A percentile compares a stretch with the other conserved stretches of the same genome.
phyloP scores from a whole-genome alignment of 1,140 invertebrate species.

The Phenacoccus solenopsis region DNA sequence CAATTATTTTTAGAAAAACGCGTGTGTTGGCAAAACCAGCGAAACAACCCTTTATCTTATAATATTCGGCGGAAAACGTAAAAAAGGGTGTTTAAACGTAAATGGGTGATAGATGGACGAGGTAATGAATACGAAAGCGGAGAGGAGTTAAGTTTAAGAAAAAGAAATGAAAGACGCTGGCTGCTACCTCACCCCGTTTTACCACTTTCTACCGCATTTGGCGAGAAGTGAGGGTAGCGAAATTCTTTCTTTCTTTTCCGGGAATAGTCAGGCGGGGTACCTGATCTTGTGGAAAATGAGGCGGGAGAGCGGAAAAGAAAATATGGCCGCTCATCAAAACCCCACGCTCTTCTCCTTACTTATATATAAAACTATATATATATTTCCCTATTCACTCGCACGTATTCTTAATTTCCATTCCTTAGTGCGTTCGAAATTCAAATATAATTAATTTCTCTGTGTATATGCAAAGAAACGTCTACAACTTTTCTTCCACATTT shows the following conservation, averaged over 20 bases:
- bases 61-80: constrained; percentile 17
- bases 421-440: constrained; percentile 15
- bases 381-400: constrained; percentile 16
- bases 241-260: constrained; percentile 14
- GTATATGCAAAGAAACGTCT: constrained; percentile 16
- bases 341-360: background rate
- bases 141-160: constrained; percentile 19
- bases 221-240: background rate
- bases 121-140: constrained; percentile 20
- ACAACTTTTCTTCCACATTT: constrained; percentile 18
- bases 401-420: constrained; percentile 16
- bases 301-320: constrained; percentile 10
- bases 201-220: constrained; percentile 14
- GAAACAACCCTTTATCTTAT: constrained; percentile 18
- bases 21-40: constrained; percentile 12
- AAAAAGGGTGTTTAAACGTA: constrained; percentile 18
- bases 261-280: background rate
- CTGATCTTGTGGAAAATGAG: constrained; percentile 13
- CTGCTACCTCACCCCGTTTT: constrained; percentile 7
- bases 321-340: constrained; percentile 19
- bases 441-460: constrained; percentile 17
- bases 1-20: constrained; percentile 7
- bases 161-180: constrained; percentile 12
- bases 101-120: constrained; percentile 15
- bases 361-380: constrained; percentile 15